Percentiles rank a stretch among this genome's conserved stretches.
Conservation (phyloP, 2,888 invertebrate genomes). For the Drosophila flavopinicola region DNA sequence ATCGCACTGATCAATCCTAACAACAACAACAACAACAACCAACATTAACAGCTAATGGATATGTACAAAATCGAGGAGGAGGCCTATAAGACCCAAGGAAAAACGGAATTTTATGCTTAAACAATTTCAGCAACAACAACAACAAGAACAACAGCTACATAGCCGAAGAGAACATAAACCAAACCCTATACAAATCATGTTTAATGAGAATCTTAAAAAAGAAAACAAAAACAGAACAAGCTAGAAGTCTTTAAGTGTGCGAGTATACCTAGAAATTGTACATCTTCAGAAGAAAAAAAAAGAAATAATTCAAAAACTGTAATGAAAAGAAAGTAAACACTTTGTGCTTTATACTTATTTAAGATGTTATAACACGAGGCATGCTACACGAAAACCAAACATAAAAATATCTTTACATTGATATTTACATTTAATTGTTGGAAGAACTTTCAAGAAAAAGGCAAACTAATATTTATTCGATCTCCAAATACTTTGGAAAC, state of each 20-base stretch:
- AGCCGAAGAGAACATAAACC: conserved; percentile 2
- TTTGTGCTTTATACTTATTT: conserved; percentile 78
- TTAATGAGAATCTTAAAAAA: conserved; percentile 10
- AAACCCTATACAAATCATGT: conserved; percentile 3
- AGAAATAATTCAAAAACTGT: conserved; percentile 39
- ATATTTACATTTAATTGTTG: conserved; percentile 32
- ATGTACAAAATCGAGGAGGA: conserved; percentile 97
- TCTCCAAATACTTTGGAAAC: conserved; percentile 35
- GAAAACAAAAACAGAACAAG: neutral
- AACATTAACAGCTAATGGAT: conserved; percentile 90
- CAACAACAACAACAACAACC: conserved; percentile 29
- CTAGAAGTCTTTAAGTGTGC: conserved; percentile 29
- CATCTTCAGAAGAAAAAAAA: conserved; percentile 8
- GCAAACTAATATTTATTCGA: conserved; percentile 16
- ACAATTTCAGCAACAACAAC: no score
- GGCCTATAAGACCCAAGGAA: conserved; percentile 94
- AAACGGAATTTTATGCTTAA: conserved; percentile 95
- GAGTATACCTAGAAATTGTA: conserved; percentile 34
- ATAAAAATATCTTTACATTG: conserved; percentile 26
- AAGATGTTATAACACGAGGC: conserved; percentile 47
- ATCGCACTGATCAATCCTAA: conserved; percentile 45
- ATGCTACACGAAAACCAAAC: conserved; percentile 11
- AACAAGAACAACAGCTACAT: conserved; percentile 25
- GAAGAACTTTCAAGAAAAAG: conserved; percentile 32
- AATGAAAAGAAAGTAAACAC: conserved; percentile 64